phyloP scores from a whole-genome alignment of 2,888 invertebrate genomes.

The Drosophila sordidula region DNA sequence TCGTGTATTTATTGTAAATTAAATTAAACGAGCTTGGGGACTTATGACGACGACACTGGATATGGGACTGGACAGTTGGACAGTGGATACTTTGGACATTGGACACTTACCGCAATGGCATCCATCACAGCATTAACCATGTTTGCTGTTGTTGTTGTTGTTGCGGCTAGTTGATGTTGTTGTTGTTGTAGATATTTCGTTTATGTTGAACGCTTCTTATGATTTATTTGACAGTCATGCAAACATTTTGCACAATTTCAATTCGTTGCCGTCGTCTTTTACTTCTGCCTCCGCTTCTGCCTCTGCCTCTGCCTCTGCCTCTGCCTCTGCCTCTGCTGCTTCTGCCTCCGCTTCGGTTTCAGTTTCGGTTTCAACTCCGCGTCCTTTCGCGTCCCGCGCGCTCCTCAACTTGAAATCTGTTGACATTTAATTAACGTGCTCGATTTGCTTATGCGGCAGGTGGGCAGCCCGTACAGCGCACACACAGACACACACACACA shows the following conservation, averaged over 20 bases:
- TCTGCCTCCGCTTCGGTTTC: slow-evolving; percentile 27
- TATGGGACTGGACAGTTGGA: slow-evolving; percentile 20
- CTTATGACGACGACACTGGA: slow-evolving; percentile 25
- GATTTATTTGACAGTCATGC: slow-evolving; percentile 70
- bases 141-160: slow-evolving; percentile 49
- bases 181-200: slow-evolving; percentile 30
- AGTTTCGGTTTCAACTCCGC: slow-evolving; percentile 33
- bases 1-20: slow-evolving; percentile 56
- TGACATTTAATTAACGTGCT: slow-evolving; percentile 77
- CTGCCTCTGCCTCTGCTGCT: slow-evolving; percentile 4
- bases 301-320: slow-evolving; percentile 8
- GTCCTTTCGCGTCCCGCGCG: slow-evolving; percentile 62
- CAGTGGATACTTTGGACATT: slow-evolving; percentile 3
- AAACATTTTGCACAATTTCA: slow-evolving; percentile 68
- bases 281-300: slow-evolving; percentile 12
- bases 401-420: slow-evolving; percentile 55
- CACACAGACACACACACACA: slow-evolving; percentile 19
- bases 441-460: slow-evolving; percentile 71
- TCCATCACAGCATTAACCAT: slow-evolving; percentile 85
- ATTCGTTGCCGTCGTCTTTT: slow-evolving; percentile 37
- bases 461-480: slow-evolving; percentile 43
- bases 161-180: slow-evolving; percentile 24
- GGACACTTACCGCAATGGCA: slow-evolving; percentile 85
- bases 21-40: slow-evolving; percentile 58
- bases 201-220: slow-evolving; percentile 47